Conservation (phyloP, 2,797 vertebrate species). For the Tragelaphus eurycerus region DNA sequence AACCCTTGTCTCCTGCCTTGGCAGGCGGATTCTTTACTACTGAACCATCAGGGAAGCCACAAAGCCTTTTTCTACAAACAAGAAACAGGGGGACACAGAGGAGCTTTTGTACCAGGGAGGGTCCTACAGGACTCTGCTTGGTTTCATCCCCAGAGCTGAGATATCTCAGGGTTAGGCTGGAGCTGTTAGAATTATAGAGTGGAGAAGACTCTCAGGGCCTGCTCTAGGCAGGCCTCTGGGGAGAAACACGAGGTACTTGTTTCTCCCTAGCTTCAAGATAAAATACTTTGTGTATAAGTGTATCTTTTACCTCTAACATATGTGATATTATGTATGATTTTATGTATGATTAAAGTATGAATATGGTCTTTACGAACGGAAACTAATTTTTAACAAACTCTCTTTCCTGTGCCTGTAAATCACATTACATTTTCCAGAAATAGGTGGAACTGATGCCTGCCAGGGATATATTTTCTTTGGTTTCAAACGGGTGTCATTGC, state of each 20-base stretch:
- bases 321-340: not conserved
- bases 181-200: conserved; percentile 7
- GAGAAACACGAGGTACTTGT: not conserved
- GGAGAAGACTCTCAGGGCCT: not conserved
- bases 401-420: conserved; percentile 12
- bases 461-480: not conserved
- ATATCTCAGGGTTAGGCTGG: not conserved
- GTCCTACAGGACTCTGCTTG: not conserved
- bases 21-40: not conserved
- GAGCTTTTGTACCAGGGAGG: not conserved
- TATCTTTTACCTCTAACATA: not conserved
- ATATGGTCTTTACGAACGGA: not conserved
- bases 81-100: not conserved
- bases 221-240: not conserved
- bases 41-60: not conserved
- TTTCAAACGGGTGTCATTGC: not conserved
- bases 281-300: not conserved
- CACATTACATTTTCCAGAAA: not conserved
- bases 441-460: not conserved
- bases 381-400: not conserved
- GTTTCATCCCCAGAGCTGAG: not conserved
- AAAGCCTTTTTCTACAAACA: not conserved
- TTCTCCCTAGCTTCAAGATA: not conserved
- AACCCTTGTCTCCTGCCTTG: not conserved
- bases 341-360: not conserved